Conservation (phyloP, 2,113 vertebrate species). For the Epinephelus moara region DNA sequence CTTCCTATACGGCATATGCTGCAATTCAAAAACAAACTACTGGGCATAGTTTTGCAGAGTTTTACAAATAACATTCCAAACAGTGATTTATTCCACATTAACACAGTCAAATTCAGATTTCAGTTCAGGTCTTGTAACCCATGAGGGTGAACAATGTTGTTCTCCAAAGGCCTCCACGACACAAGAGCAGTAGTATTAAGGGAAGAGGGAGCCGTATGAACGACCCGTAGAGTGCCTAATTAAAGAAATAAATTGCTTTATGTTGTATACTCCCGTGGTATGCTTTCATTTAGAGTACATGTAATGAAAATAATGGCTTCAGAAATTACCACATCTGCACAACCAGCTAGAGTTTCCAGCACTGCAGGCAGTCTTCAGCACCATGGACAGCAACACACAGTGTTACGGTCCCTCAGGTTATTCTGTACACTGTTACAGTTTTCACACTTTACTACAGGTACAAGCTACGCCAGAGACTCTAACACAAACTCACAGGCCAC, state of each 20-base stretch:
- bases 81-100: not conserved
- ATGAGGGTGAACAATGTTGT: not conserved
- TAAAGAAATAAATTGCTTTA: not conserved
- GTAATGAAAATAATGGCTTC: not conserved
- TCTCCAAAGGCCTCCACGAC: not conserved
- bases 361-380: constrained; percentile 59
- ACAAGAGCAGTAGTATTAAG: not conserved
- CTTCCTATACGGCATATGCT: not conserved
- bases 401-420: not conserved
- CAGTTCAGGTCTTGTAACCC: not conserved
- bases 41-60: not conserved
- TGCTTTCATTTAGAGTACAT: not conserved
- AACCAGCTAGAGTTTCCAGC: not conserved
- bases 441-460: not conserved
- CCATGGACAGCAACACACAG: constrained; percentile 68
- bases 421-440: not conserved
- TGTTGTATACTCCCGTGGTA: not conserved
- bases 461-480: not conserved
- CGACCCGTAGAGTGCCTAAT: not conserved
- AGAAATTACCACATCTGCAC: not conserved
- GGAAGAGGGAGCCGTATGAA: not conserved
- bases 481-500: constrained; percentile 9
- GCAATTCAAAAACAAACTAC: not conserved
- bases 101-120: not conserved
- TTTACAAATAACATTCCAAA: not conserved